phyloP scores from a whole-genome alignment of 2,888 invertebrate genomes.

The Ectemnius lituratus region DNA sequence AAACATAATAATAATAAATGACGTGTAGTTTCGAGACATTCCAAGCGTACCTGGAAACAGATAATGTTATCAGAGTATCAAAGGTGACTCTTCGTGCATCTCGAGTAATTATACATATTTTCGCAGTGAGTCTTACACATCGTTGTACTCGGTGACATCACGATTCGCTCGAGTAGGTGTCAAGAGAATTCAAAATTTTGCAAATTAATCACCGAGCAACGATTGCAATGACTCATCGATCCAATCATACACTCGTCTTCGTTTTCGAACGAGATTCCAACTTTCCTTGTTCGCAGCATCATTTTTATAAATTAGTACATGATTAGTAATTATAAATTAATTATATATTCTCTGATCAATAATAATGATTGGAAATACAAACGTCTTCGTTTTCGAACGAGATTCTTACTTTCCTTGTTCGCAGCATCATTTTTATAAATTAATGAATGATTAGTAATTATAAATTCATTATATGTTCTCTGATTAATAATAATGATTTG shows the following conservation, averaged over 20 bases:
- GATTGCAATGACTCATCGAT: conserved; percentile 22
- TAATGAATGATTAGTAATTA: no score
- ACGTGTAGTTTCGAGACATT: no score
- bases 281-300: background rate
- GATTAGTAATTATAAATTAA: no score
- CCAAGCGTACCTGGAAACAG: background rate
- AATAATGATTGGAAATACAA: no score
- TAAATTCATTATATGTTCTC: no score
- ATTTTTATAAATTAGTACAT: no score
- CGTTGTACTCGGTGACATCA: conserved; percentile 38
- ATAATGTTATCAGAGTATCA: conserved; percentile 33
- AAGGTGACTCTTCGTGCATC: conserved; percentile 16
- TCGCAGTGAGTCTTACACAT: conserved; percentile 33
- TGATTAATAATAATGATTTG: no score
- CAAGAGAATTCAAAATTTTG: conserved; percentile 36
- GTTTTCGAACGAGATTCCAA: background rate
- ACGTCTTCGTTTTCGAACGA: background rate
- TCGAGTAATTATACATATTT: conserved; percentile 45
- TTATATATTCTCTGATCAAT: no score
- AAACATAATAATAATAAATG: no score
- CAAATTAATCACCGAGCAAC: conserved; percentile 19
- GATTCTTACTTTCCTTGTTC: background rate
- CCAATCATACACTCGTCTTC: background rate
- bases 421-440: no score
- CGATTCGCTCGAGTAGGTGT: conserved; percentile 41